Evolutionary conservation across 2,797 vertebrate species (phyloP), one percentile per base, ranked within the genome.

Genomic region (Cirrhinus molitorella): DNA sequence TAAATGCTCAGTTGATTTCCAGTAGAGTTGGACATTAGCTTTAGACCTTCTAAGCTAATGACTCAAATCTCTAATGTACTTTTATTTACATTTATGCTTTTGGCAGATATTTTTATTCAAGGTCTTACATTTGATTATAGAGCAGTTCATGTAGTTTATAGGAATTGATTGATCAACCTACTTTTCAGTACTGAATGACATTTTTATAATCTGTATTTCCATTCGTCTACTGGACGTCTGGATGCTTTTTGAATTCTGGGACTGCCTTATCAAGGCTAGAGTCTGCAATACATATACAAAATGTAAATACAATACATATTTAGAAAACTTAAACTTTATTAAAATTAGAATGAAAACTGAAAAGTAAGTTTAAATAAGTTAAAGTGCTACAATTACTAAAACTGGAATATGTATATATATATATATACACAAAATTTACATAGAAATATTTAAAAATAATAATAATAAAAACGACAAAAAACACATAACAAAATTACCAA

Each of bases 21-120:
- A 40, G 51, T 55, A n/a, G 61, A 55, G 34, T 55, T 37, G 16
- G n/a, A 53, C 31, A 80, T 28, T 43, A 25, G 31, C 49, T 57
- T 43, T 55, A 34, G 12, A 19, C 14, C 28, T 78, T 47, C n/a
- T 68, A 55, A 79, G 76, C 19, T 55, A 80, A 37, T 17, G 40
- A 49, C 25, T 65, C 23, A 14, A 8, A 34, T 53, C 31, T 25
- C 3, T 28, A 12, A 21, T 16, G 17, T 4, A 68, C 8, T 7
- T 68, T 66, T 51, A 51, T 55, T 40, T 53, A 53, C 25, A 40
- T 79, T 40, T 67, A 9, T 25, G n/a, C 4, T 17, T 51, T 67
- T 79, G 45, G 28, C 45, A 66, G 16, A 67, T 31, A 40, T 17
- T 63, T 68, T 80, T 53, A 37, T 80, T 40, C 65, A 80, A 80